These are phyloP conservation scores for Apoda limacodes DNA, from an alignment of 2,888 invertebrate genomes.

Conservation along the genomic window DNA sequence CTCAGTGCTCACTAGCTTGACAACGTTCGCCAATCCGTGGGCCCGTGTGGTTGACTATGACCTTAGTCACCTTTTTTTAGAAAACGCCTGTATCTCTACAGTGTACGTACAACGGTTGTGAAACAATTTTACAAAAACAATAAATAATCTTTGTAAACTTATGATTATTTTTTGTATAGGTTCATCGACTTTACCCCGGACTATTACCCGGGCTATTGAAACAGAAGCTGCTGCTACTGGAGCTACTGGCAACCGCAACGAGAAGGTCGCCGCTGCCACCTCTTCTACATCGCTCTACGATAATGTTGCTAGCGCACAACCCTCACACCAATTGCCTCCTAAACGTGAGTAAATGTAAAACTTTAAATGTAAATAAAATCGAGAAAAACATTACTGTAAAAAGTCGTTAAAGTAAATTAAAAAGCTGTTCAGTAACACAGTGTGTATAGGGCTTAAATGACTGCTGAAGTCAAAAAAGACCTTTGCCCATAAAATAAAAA, in stretches of 20 bases:
- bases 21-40: too few relatives aligned
- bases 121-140: neutral
- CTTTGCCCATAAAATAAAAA: too few relatives aligned
- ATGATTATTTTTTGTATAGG: conserved; percentile 54
- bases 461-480: too few relatives aligned
- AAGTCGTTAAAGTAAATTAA: too few relatives aligned
- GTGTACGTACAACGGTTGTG: too few relatives aligned
- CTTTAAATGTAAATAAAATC: too few relatives aligned
- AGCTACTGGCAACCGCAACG: conserved; percentile 71
- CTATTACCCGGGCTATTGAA: conserved; percentile 77
- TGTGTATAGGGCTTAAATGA: too few relatives aligned
- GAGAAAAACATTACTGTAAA: too few relatives aligned
- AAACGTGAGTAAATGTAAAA: conserved; percentile 61
- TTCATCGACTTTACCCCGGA: conserved; percentile 87
- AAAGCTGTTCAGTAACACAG: too few relatives aligned
- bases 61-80: too few relatives aligned
- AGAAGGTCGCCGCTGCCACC: conserved; percentile 86
- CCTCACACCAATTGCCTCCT: conserved; percentile 57
- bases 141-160: neutral
- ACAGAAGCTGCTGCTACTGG: conserved; percentile 67
- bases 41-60: conserved; percentile 8
- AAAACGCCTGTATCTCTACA: too few relatives aligned
- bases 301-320: conserved; percentile 75
- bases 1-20: too few relatives aligned
- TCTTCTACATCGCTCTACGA: conserved; percentile 90